These are phyloP conservation scores for Serrognathus titanus DNA, from an alignment of 2,888 invertebrate species.

Conservation along the genomic window DNA sequence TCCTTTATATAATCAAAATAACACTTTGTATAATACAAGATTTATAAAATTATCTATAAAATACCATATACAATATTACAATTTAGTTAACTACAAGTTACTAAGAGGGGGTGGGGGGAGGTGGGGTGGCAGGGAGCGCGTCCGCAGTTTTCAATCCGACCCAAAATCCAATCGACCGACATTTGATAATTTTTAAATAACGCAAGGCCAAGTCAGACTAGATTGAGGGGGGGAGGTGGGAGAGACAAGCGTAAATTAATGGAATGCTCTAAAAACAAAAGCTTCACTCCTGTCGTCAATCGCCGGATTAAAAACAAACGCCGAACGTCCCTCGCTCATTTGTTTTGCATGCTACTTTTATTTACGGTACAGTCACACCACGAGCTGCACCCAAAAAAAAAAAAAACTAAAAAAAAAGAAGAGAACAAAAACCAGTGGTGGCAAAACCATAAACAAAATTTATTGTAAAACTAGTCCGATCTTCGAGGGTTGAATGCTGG, in stretches of 20 bases:
- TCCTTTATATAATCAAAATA: not conserved
- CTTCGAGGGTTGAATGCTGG: constrained; percentile 84
- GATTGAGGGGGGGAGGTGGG: not conserved
- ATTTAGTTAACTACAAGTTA: not conserved
- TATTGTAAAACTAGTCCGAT: constrained; percentile 78
- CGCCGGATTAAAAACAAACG: not conserved
- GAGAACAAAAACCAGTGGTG: not conserved
- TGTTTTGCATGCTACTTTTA: no score
- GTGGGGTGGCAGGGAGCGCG: no score
- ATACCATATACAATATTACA: constrained; percentile 1
- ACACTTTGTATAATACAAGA: not conserved
- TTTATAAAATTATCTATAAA: constrained; percentile 2
- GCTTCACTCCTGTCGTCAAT: no score
- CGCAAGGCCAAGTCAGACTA: not conserved
- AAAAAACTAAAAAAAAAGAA: not conserved
- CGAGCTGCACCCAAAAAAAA: no score
- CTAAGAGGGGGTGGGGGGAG: not conserved
- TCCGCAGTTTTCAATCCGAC: no score
- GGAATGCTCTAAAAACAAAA: not conserved
- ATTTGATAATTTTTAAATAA: not conserved
- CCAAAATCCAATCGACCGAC: no score
- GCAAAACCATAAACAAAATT: not conserved
- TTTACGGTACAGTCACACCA: no score
- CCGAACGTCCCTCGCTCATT: no score
- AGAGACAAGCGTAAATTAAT: not conserved